phyloP scores from a whole-genome alignment of 2,888 invertebrate species.

The Patella ulyssiponensis region DNA sequence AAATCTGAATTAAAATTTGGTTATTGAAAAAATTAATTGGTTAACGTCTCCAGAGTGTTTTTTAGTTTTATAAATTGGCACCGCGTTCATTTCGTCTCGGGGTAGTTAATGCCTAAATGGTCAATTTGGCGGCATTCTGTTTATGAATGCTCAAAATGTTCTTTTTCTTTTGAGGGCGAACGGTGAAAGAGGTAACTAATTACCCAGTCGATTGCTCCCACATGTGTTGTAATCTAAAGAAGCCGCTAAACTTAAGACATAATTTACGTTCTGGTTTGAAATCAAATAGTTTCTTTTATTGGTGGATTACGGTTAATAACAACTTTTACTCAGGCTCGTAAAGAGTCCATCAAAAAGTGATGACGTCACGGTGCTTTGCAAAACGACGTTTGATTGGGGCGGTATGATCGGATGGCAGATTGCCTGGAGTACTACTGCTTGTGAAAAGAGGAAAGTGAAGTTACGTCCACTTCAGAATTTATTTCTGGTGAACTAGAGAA shows the following conservation, averaged over 20 bases:
- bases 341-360: not conserved
- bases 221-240: not conserved
- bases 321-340: not conserved
- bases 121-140: not conserved
- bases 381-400: too few species aligned
- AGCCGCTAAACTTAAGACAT: slow-evolving; percentile 1
- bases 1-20: too few species aligned
- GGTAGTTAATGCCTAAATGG: not conserved
- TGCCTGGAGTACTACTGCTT: too few species aligned
- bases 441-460: too few species aligned
- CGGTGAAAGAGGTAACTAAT: slow-evolving; percentile 8
- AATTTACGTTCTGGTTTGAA: slow-evolving; percentile 9
- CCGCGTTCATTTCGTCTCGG: too few species aligned
- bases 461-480: too few species aligned
- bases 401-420: too few species aligned
- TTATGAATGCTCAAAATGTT: not conserved
- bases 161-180: not conserved
- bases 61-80: too few species aligned
- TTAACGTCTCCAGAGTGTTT: too few species aligned
- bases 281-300: not conserved
- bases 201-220: slow-evolving; percentile 4
- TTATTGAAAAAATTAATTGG: too few species aligned
- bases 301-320: not conserved
- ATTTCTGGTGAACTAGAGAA: too few species aligned
- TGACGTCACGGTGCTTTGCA: not conserved